Base-by-base conservation (phyloP, 2,888 invertebrate species). In the Phasia obesa region DNA sequence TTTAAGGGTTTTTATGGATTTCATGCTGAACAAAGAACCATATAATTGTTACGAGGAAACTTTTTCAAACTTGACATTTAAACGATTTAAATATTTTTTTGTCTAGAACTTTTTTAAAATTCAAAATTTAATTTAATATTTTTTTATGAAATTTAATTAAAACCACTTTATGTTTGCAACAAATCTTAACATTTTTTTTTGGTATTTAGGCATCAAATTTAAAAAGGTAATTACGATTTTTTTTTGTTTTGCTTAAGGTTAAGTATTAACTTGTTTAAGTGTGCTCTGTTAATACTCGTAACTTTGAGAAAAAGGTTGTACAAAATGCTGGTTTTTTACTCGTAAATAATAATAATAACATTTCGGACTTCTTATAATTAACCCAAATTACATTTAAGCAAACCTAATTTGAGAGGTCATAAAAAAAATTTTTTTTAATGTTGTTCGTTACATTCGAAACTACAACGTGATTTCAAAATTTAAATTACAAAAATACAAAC, bases 1-100 rank as follows among this genome's bases (percentile, higher is more conserved):
- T 73, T 64, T 42, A 47, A 51, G 23, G 23, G 4, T 77, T 70
- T 55, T 35, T 38, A 35, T 55, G 55, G 19, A 35, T 31, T 31
- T 53, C 7, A 25, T 53, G 73, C 44, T 49, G 15, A 38, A 51
- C 23, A 69, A 59, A 42, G 21, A 3, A 11, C 55, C 49, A 25
- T 23, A 23, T 53, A 69, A 55, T 71, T 65, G 51, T 79, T 67
- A 73, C 47, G 44, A 53, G 51, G 64, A 65, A 71, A 55, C 15
- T 57, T 65, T 25, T 75, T 13, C 35, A 59, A 49, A 67, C 0
- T 51, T 67, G 19, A 49, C 27, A 75, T 57, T 64, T 11, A 42
- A 59, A 4, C 15, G 19, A 35, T 27, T 55, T 27, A n/a, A 55
- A 55, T 27, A 27, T 27, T 17, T 47, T 19, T 17, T 17, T 44